A percentile compares a stretch with the other conserved stretches of the same genome.
phyloP scores from a whole-genome alignment of 2,888 invertebrate species.

The Harmothoe impar region DNA sequence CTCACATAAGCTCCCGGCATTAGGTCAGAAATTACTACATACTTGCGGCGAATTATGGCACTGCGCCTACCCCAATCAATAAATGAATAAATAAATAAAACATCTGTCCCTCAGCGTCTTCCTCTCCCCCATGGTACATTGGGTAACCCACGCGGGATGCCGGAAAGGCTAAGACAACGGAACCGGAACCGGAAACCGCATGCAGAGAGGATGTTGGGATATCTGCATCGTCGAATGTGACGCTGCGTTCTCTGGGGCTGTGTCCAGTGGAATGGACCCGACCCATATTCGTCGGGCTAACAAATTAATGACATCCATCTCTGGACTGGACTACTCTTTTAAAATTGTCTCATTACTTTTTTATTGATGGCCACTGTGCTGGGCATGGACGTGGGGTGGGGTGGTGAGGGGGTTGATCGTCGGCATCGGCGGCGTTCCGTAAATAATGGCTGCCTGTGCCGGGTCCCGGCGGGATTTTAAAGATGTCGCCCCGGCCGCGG shows the following conservation, averaged over 20 bases:
- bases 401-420: not conserved
- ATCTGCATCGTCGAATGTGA: constrained; percentile 23
- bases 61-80: not conserved
- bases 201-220: not conserved
- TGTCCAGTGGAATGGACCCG: not conserved
- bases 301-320: constrained; percentile 58
- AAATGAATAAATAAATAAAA: constrained; percentile 40
- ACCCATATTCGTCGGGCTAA: not conserved
- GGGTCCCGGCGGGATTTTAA: constrained; percentile 53
- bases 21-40: constrained; percentile 53
- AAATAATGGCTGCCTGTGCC: constrained; percentile 50
- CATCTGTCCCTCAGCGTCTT: not conserved
- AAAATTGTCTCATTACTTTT: constrained; percentile 58
- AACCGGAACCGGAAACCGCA: not conserved
- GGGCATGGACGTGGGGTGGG: not conserved
- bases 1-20: constrained; percentile 24
- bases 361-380: not conserved
- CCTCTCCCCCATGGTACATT: not conserved
- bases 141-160: not conserved
- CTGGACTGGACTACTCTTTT: not conserved
- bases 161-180: not conserved
- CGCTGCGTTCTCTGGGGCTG: not conserved
- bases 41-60: constrained; percentile 47
- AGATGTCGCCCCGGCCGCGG: constrained; percentile 41
- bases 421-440: not conserved